Evolutionary conservation across 2,113 vertebrate genomes (phyloP).

Genomic region (Hippocampus comes): DNA sequence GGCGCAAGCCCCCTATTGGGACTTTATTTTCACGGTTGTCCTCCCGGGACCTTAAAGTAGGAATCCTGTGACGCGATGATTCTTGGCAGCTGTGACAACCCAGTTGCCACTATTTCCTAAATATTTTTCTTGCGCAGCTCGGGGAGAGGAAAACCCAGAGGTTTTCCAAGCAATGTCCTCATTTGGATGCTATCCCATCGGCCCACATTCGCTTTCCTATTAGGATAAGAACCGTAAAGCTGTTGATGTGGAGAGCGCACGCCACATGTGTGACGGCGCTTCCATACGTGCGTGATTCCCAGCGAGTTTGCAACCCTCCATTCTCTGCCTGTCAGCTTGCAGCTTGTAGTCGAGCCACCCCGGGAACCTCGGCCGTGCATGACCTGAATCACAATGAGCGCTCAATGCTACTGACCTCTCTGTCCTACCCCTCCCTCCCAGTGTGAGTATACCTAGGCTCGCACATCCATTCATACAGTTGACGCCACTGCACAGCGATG

Average conservation of each 20-base stretch:
- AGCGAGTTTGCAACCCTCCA: conserved; percentile 25
- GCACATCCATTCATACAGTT: background rate
- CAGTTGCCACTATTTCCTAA: conserved; percentile 36
- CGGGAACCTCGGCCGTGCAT: conserved; percentile 56
- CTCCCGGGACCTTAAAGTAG: conserved; percentile 24
- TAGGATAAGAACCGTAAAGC: conserved; percentile 13
- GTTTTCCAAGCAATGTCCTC: background rate
- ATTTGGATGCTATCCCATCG: background rate
- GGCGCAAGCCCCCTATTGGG: conserved; percentile 29
- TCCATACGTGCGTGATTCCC: conserved; percentile 50
- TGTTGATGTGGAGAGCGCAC: conserved; percentile 12
- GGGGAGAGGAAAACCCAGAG: background rate
- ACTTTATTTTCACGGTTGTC: conserved; percentile 58
- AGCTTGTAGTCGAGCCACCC: conserved; percentile 57
- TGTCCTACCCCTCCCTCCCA: conserved; percentile 35
- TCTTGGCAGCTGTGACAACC: conserved; percentile 59
- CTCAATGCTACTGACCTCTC: conserved; percentile 46
- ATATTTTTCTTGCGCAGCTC: conserved; percentile 11
- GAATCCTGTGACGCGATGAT: conserved; percentile 52
- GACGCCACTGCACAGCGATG: background rate
- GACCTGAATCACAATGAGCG: conserved; percentile 67
- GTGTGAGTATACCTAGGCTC: conserved; percentile 5
- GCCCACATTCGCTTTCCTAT: conserved; percentile 14
- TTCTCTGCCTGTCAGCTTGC: conserved; percentile 44
- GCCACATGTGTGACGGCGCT: conserved; percentile 28